phyloP scores from a whole-genome alignment of 2,888 invertebrate species.

The Automeris io region DNA sequence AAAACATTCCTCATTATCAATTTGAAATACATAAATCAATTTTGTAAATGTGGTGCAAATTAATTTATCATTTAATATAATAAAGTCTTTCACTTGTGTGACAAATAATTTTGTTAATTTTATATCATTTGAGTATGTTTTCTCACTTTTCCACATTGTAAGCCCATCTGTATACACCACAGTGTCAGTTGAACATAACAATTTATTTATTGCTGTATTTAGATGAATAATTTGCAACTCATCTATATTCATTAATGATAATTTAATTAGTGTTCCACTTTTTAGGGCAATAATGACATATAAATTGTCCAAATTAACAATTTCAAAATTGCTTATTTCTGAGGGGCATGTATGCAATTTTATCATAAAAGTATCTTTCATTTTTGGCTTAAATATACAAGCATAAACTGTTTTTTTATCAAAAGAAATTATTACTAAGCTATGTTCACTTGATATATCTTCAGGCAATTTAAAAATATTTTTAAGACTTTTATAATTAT shows the following conservation, averaged over 20 bases:
- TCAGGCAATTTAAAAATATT: conserved; percentile 21
- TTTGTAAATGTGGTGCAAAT: conserved; percentile 53
- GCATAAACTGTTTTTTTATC: conserved; percentile 38
- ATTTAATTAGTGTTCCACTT: conserved; percentile 45
- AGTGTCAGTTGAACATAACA: conserved; percentile 25
- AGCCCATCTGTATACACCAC: conserved; percentile 52
- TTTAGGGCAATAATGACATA: conserved; percentile 38
- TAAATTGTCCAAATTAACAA: conserved; percentile 23
- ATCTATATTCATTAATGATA: conserved; percentile 23
- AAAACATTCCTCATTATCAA: conserved; percentile 34
- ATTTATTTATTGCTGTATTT: conserved; percentile 46
- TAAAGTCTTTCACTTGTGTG: conserved; percentile 47
- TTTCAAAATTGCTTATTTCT: conserved; percentile 41
- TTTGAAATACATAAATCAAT: conserved; percentile 40
- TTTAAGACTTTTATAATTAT: conserved; percentile 19
- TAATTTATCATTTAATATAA: conserved; percentile 34
- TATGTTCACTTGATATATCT: conserved; percentile 13
- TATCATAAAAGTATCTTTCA: conserved; percentile 19
- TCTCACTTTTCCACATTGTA: conserved; percentile 50
- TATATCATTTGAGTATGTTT: conserved; percentile 29
- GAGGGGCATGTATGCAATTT: conserved; percentile 48
- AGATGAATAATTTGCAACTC: conserved; percentile 38
- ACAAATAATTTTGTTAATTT: conserved; percentile 40
- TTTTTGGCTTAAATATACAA: conserved; percentile 30
- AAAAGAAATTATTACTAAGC: conserved; percentile 34